Base-by-base conservation (phyloP, 2,113 vertebrate genomes). In the Bos indicus region DNA sequence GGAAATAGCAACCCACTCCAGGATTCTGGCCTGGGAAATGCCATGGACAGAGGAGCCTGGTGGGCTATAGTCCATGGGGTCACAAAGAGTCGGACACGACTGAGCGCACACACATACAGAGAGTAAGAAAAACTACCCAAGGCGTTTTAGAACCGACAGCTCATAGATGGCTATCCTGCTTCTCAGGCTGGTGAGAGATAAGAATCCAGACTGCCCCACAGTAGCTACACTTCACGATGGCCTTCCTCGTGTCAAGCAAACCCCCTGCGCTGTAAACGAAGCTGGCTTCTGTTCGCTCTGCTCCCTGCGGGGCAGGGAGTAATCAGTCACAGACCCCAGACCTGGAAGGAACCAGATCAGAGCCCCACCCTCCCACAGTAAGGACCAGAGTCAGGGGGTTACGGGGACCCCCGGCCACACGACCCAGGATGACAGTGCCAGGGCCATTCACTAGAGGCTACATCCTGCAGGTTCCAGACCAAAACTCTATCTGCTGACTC, bases 291-390 rank as follows among this genome's bases (percentile, higher is more conserved):
- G 1, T 82, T 80, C 5, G 46, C 40, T 83, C 16, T 43, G 40
- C 77, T 83, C 21, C 52, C 36, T 9, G 15, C 28, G 9, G 90
- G 71, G 26, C 7, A 43, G 62, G 1, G 15, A 88, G 52, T 10
- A 28, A 46, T 90, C 60, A 14, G 30, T 28, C 81, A 21, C 74
- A 62, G 26, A 71, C 0, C 1, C n/a, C 43, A 28, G 87, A 40
- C 9, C 36, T 6, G 4, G 21, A 71, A 52, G 40, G 21, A 74
- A 60, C 33, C 21, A 6, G 0, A 28, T 40, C 40, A 67, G 43
- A 51, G n/a, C 10, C 21, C 7, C 13, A 7, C 2, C 6, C 4
- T 26, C 7, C 17, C 59, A 16, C 56, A 0, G 7, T 5, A 2
- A 87, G 36, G 46, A n/a, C 56, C 54, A 23, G 21, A 81, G 81